Evolutionary conservation across 1,140 invertebrate genomes (phyloP), one percentile per base, ranked within the genome.

Genomic region (Himalopsyche phryganea): DNA sequence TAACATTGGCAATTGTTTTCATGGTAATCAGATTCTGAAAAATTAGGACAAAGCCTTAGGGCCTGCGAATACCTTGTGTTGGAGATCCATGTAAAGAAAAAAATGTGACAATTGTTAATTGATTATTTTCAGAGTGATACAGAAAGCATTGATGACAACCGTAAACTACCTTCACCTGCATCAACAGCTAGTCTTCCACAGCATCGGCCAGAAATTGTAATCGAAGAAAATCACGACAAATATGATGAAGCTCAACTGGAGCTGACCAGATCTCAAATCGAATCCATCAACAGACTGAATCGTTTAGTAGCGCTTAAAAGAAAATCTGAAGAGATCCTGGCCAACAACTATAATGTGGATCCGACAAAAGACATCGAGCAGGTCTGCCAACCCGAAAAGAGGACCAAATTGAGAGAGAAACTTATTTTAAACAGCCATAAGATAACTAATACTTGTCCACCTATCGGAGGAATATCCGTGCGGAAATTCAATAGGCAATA

Each of bases 291-390:
- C 58, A 72, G 69, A 60, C 64, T 77, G 42, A 77, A 69, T 61
- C 70, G 68, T 23, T 36, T 62, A 11, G 56, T 52, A 6, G 54
- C 61, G 38, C 66, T 77, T 14, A 78, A 78, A 65, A 70, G 76
- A 58, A 78, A 77, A 69, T 77, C 74, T 42, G 74, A 76, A 54
- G 74, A 76, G 51, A 71, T 73, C 45, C 50, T 75, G n/a, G 71
- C 72, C 58, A 76, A 73, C 56, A 74, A 70, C 47, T 58, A 47
- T 54, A 74, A 14, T 18, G 6, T 20, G 17, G 50, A 55, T 14
- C 14, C 11, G 17, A 6, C 7, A 2, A 28, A 28, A 28, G 23
- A 28, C 23, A 41, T 38, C n/a, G 42, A 48, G 7, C 19, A 48
- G 15, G 20, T 71, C 44, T 41, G 68, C 5, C 72, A 70, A 42